Evolutionary conservation across 2,113 vertebrate genomes (phyloP).

Genomic region (Perca flavescens): DNA sequence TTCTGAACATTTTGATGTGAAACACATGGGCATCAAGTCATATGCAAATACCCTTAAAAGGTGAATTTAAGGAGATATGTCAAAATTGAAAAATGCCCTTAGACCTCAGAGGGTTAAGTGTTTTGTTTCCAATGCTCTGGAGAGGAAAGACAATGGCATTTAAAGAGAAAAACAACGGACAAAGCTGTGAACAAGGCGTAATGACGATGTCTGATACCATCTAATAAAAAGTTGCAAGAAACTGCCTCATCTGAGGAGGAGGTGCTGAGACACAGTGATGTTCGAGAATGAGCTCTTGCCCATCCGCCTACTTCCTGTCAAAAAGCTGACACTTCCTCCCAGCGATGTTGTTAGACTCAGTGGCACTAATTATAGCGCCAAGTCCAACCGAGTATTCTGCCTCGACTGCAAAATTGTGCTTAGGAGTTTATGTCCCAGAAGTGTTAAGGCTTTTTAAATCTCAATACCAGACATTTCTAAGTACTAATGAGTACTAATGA

Average conservation of each 20-base stretch:
- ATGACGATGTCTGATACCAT: slow-evolving; percentile 63
- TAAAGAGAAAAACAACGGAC: slow-evolving; percentile 25
- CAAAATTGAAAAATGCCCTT: no score
- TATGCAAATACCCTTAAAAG: no score
- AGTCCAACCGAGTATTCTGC: slow-evolving; percentile 69
- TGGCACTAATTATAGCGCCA: slow-evolving; percentile 67
- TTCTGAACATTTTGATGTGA: no score
- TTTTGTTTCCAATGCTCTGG: slow-evolving; percentile 33
- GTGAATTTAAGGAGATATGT: no score
- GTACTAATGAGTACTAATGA: slow-evolving; percentile 63
- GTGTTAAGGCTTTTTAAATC: slow-evolving; percentile 85
- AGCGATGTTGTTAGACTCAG: slow-evolving; percentile 63
- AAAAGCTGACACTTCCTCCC: slow-evolving; percentile 73
- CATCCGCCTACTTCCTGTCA: slow-evolving; percentile 67
- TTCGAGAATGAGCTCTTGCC: slow-evolving; percentile 63
- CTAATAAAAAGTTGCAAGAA: slow-evolving; percentile 71
- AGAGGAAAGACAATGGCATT: slow-evolving; percentile 21
- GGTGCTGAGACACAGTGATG: slow-evolving; percentile 82
- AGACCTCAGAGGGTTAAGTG: not conserved
- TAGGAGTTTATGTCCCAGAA: slow-evolving; percentile 81
- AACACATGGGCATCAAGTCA: no score
- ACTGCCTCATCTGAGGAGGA: slow-evolving; percentile 72
- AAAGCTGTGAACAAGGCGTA: slow-evolving; percentile 76
- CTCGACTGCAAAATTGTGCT: slow-evolving; percentile 84
- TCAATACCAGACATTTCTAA: slow-evolving; percentile 77